These are phyloP conservation scores for Regulus satrapa DNA, from an alignment of 2,113 vertebrate genomes.

Conservation along the genomic window DNA sequence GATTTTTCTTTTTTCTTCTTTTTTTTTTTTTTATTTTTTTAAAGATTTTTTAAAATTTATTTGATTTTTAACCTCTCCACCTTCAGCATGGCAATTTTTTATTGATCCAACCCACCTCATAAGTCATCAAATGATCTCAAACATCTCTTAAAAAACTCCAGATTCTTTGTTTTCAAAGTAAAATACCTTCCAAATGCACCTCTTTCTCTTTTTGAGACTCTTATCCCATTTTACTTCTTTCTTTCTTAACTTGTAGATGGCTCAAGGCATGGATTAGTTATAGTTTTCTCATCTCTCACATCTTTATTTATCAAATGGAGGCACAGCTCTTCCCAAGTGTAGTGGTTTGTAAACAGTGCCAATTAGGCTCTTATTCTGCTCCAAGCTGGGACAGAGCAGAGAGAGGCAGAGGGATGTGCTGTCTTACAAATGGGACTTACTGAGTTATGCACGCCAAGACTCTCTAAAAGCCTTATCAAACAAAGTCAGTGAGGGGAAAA, in stretches of 20 bases:
- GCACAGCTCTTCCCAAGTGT: conserved; percentile 7
- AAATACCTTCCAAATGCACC: background rate
- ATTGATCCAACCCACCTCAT: background rate
- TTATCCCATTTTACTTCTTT: background rate
- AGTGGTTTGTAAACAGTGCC: conserved; percentile 31
- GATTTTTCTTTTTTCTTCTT: background rate
- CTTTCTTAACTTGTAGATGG: background rate
- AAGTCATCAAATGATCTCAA: background rate
- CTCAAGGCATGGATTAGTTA: conserved; percentile 26
- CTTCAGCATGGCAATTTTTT: background rate
- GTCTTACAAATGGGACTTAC: conserved; percentile 20
- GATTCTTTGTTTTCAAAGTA: background rate
- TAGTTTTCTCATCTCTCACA: conserved; percentile 9
- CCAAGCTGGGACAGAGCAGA: background rate
- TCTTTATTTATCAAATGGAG: conserved; percentile 35
- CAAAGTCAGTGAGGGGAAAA: conserved; percentile 21
- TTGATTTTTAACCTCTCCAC: background rate
- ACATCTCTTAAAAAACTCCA: background rate
- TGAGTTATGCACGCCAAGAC: background rate
- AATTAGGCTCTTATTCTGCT: conserved; percentile 23
- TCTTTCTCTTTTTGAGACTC: background rate
- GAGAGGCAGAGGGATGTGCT: background rate
- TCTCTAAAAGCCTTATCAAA: conserved; percentile 55
- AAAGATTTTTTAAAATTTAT: background rate
- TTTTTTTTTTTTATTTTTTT: background rate